Evolutionary conservation across 2,888 invertebrate species (phyloP), one percentile per base, ranked within the genome.

Genomic region (Drosophila anceps): DNA sequence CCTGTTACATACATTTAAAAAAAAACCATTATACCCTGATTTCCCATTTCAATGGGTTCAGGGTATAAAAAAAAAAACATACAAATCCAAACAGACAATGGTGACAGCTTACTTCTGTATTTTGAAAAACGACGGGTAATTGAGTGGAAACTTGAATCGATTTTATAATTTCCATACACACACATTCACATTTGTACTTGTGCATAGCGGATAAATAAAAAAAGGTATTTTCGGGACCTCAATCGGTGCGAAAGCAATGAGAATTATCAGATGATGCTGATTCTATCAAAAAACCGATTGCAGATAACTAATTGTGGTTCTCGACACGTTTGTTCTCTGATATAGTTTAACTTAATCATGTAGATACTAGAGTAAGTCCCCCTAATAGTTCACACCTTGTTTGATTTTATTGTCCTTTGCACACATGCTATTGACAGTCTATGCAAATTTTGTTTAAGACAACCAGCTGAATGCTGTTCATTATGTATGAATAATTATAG

Each of bases 111-210:
- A 57, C 44, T 57, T 72, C 63, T 67, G 54, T 50, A 54, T 68
- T 57, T 43, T 41, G 41, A 73, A 81, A 84, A 82, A 79, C 79
- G 82, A 84, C 86, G 90, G 91, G 91, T 92, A 92, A 92, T 92
- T 92, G 92, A 91, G 90, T 91, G 92, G 91, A 92, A 92, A 92
- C 90, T 91, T 91, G 87, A 88, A 88, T 91, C 84, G 91, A 92
- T 91, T 92, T 92, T 86, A 86, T 89, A 88, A 91, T 91, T 90
- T 90, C 77, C 85, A 84, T 76, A 41, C 51, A 59, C n/a, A 18
- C 12, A 4, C 35, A 35, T 4, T 2, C n/a, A 46, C 54, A 37
- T 35, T n/a, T 8, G 27, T 5, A 4, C 27, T 10, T 18, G 48
- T 41, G 48, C 43, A 58, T 13, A 37, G 43, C 43, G 54, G 33